These are phyloP conservation scores for Sylvietta virens DNA, from an alignment of 2,113 vertebrate genomes.

Conservation along the genomic window DNA sequence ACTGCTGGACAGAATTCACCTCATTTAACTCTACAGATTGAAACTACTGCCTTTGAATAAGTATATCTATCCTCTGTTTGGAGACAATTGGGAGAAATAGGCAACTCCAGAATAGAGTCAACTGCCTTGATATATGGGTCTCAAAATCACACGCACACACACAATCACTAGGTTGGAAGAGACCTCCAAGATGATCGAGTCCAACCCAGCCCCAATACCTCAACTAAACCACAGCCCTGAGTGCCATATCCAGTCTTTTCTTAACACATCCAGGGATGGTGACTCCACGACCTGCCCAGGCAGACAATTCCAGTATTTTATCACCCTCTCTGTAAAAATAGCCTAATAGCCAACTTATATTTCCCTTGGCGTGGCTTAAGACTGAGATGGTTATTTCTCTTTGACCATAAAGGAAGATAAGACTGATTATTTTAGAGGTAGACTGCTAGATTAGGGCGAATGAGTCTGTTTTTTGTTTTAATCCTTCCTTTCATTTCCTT, in stretches of 20 bases:
- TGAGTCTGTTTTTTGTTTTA: neutral
- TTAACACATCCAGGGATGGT: neutral
- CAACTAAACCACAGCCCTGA: neutral
- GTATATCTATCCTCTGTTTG: neutral
- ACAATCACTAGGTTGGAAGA: neutral
- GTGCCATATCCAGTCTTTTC: neutral
- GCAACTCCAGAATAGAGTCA: neutral
- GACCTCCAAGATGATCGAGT: neutral
- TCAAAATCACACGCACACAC: neutral
- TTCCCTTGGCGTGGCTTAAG: neutral
- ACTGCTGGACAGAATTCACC: neutral
- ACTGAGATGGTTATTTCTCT: neutral
- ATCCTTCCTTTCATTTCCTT: neutral
- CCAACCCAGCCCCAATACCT: neutral
- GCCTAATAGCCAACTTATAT: neutral
- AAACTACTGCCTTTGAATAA: neutral
- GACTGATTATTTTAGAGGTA: neutral
- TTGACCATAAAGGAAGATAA: neutral
- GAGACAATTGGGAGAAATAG: neutral
- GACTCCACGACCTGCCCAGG: neutral
- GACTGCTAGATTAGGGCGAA: neutral
- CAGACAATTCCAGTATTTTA: neutral
- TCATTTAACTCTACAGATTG: neutral
- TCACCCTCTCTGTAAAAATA: neutral
- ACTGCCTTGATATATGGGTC: neutral